Evolutionary conservation across 1,140 invertebrate genomes (phyloP), one percentile per base, ranked within the genome.

Genomic region (Dreissena polymorpha): DNA sequence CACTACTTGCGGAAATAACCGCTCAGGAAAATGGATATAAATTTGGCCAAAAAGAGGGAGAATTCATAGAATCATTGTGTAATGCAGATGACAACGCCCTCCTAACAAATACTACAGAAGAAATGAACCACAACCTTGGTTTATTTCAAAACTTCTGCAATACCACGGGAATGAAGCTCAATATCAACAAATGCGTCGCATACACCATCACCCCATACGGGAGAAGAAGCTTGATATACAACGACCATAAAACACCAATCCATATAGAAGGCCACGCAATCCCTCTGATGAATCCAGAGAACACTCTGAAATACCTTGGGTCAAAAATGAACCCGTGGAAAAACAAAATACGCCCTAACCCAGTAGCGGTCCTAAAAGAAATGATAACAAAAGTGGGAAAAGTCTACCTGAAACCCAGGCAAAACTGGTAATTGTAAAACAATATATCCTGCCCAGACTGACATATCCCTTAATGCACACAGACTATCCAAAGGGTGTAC

Each of bases 51-150:
- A 27, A 63, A 21, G 51, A 21, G 50, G 39, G 21, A 12, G 73
- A 69, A 0, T 63, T 51, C 0, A 70, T 84, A 1, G 77, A 82
- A 25, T 64, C 81, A 0, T 27, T 87, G 8, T 60, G 27, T 14
- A 85, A 83, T 67, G 75, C 86, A 16, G 83, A 87, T 64, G 86
- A 87, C 49, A 83, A 76, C 25, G 80, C 60, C 13, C 65, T 85
- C 7, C 25, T 55, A 6, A 73, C 80, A 14, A 67, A 68, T 14
- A n/a, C 10, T 8, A 51, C 57, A 16, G 63, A n/a, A 12, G 73
- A 72, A 8, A 81, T 85, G 79, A 13, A 79, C 10, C 6, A 65
- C 13, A 85, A 85, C 8, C 51, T 83, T 0, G 57, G 50, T 0
- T 18, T 79, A 0, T 83, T 87, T 10, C 18, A 75, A 2, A 5